Evolutionary conservation across 2,888 invertebrate genomes (phyloP), one percentile per base, ranked within the genome.

Genomic region (Lasiommata megera): DNA sequence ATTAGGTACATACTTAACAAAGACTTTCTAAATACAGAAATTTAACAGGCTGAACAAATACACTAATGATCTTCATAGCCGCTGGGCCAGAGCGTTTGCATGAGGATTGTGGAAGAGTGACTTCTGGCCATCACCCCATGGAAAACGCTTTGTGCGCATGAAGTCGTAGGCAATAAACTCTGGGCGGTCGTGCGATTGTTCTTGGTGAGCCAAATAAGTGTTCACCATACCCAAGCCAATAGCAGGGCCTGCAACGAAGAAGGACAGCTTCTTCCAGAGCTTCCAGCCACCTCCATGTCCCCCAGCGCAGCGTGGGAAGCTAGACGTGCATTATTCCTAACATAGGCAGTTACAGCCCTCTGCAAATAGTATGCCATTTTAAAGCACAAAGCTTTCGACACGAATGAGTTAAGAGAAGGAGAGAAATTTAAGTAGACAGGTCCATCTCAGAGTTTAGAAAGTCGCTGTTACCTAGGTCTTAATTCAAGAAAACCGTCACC

Each of bases 91-190:
- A n/a, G n/a, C n/a, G n/a, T n/a, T n/a, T n/a, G n/a, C n/a, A n/a
- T n/a, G n/a, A n/a, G n/a, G n/a, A n/a, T n/a, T n/a, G n/a, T n/a
- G n/a, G n/a, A n/a, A n/a, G n/a, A 98, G 89, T 6, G 94, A 92
- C 77, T 95, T 94, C 82, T 95, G 94, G 64, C 98, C 98, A 75
- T 98, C 97, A 68, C 97, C 97, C 98, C 98, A 98, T 55, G 98
- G 98, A 92, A 97, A 98, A 66, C 95, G 93, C 94, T 96, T 98
- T 66, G 92, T 94, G 56, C 97, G 92, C 83, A 98, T 68, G 78
- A 96, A 95, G 0, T 96, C 96, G 69, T 96, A 97, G 31, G 95
- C 92, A 0, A 94, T 80, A 72, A 96, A 98, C 67, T 93, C 93
- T 2, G 95, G 94, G 16, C 93, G 92, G 12, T 93, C 92, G 53